These are phyloP conservation scores for Empis livida DNA, from an alignment of 2,888 invertebrate species.

Conservation along the genomic window DNA sequence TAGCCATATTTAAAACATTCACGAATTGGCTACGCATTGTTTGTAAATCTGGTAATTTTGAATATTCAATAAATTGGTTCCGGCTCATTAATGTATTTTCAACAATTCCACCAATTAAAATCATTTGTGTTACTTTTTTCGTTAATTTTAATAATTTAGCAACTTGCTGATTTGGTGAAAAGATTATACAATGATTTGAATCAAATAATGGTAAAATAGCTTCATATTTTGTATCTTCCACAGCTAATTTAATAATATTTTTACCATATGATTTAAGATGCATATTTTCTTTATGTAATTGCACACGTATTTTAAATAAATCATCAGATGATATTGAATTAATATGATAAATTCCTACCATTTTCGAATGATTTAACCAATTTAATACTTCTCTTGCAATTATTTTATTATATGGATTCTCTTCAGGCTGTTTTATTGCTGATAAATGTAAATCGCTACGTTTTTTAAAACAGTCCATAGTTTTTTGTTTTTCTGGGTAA, in stretches of 20 bases:
- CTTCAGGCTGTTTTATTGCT: constrained; percentile 23
- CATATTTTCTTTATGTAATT: constrained; percentile 54
- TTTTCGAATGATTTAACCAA: constrained; percentile 56
- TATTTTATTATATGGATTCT: constrained; percentile 59
- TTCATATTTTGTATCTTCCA: constrained; percentile 54
- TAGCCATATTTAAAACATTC: constrained; percentile 51
- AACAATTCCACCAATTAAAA: constrained; percentile 64
- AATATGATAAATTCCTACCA: constrained; percentile 57
- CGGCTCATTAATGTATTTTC: constrained; percentile 54
- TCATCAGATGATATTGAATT: constrained; percentile 58
- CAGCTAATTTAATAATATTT: constrained; percentile 50
- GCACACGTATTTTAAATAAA: constrained; percentile 47
- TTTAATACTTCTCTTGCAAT: constrained; percentile 57
- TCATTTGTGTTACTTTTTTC: constrained; percentile 56
- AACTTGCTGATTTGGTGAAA: constrained; percentile 53
- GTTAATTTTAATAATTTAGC: constrained; percentile 48
- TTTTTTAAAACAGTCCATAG: constrained; percentile 40
- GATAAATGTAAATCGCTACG: not conserved
- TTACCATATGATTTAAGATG: constrained; percentile 51
- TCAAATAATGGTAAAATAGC: constrained; percentile 49
- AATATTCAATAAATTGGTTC: constrained; percentile 54
- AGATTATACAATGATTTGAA: constrained; percentile 53
- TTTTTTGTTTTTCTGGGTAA: constrained; percentile 40
- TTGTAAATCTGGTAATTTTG: constrained; percentile 50
- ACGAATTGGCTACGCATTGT: constrained; percentile 54